Percentiles rank a stretch among this genome's conserved stretches.
Conservation (phyloP, 2,113 vertebrate species). For the Cyanoliseus patagonus region DNA sequence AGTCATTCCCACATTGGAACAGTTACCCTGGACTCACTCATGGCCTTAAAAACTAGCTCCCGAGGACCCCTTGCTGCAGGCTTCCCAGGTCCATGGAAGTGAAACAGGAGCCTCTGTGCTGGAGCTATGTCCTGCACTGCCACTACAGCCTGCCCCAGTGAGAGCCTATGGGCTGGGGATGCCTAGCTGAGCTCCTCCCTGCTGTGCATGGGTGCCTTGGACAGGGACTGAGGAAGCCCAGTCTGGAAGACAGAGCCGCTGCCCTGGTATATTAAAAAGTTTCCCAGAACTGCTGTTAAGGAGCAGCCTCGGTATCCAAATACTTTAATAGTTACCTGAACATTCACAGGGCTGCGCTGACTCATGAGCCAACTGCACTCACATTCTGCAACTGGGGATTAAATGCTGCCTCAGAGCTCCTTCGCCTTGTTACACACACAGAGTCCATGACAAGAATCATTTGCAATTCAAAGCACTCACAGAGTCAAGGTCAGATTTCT, state of each 20-base stretch:
- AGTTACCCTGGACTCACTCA: neutral
- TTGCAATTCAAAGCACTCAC: slow-evolving; percentile 1
- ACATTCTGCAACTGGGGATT: neutral
- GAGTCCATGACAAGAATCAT: neutral
- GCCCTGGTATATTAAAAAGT: neutral
- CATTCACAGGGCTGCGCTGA: neutral
- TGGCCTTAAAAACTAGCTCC: slow-evolving; percentile 9
- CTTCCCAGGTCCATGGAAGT: neutral
- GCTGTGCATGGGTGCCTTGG: neutral
- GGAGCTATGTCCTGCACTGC: neutral
- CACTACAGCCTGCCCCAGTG: neutral
- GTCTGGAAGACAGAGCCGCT: neutral
- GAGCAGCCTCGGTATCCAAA: neutral
- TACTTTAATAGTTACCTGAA: neutral
- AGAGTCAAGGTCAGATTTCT: neutral
- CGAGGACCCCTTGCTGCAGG: neutral
- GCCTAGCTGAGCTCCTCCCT: neutral
- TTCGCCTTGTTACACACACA: neutral
- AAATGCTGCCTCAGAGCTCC: neutral
- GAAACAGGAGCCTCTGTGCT: neutral
- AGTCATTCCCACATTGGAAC: neutral
- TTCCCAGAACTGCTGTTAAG: neutral
- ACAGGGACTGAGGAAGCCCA: neutral
- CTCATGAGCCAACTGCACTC: neutral
- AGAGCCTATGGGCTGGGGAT: neutral